Percentiles rank a stretch among this genome's conserved stretches.
phyloP scores from a whole-genome alignment of 2,888 invertebrate genomes.

The Lacanobia wlatinum region DNA sequence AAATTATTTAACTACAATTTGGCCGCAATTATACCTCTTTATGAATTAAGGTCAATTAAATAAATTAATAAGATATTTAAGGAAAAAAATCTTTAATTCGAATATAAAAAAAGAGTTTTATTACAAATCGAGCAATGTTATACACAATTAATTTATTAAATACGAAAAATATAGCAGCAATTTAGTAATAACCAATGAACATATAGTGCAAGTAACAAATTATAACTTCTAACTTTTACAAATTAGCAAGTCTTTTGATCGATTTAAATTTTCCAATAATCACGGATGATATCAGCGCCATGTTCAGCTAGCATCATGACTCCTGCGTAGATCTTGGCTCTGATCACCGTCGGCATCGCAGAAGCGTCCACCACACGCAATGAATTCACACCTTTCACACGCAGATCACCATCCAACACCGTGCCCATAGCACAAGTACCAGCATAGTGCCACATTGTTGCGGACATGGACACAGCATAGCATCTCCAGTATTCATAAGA shows the following conservation, averaged over 20 bases:
- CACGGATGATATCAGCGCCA: slow-evolving; percentile 66
- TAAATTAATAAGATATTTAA: too few relatives aligned
- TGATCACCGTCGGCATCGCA: slow-evolving; percentile 87
- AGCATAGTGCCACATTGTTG: slow-evolving; percentile 93
- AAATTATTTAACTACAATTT: too few relatives aligned
- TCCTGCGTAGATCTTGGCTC: slow-evolving; percentile 90
- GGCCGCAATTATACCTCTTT: too few relatives aligned
- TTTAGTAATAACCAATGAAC: not conserved
- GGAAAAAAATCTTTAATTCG: not conserved
- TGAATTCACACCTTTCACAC: slow-evolving; percentile 58
- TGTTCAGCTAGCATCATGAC: slow-evolving; percentile 72
- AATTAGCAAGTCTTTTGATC: not conserved
- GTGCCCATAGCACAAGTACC: slow-evolving; percentile 94
- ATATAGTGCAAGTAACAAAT: not conserved
- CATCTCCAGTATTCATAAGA: slow-evolving; percentile 66
- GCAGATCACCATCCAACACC: slow-evolving; percentile 92
- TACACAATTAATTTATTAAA: not conserved
- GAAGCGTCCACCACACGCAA: slow-evolving; percentile 72
- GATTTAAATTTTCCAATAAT: not conserved
- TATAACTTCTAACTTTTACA: not conserved
- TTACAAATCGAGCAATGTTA: not conserved
- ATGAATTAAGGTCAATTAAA: too few relatives aligned
- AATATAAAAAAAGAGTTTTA: not conserved
- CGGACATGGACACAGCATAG: slow-evolving; percentile 74
- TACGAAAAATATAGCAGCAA: not conserved